Conservation (phyloP, 1,140 invertebrate genomes). For the Drosophila orosa region DNA sequence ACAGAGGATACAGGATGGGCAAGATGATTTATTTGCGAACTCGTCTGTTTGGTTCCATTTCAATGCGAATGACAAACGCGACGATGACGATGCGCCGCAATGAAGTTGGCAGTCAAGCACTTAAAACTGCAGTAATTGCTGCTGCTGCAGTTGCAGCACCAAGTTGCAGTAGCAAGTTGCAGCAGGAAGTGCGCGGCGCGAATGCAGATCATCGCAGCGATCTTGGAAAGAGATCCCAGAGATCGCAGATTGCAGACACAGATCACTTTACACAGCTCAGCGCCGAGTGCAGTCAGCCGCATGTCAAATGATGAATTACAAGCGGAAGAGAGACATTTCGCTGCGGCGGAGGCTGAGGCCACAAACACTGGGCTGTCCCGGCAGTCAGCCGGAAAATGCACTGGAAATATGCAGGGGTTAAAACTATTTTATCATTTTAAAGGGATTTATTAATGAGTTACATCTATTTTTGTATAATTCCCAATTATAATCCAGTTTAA, state of each 20-base stretch:
- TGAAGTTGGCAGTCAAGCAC: constrained; percentile 79
- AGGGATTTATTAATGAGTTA: not conserved
- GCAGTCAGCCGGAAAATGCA: constrained; percentile 39
- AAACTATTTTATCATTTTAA: not conserved
- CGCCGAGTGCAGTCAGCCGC: constrained; percentile 49
- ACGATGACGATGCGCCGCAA: constrained; percentile 78
- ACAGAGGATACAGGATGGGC: constrained; percentile 31
- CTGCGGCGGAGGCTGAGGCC: constrained; percentile 42
- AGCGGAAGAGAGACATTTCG: constrained; percentile 83
- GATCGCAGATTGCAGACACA: constrained; percentile 31
- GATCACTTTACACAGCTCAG: constrained; percentile 66
- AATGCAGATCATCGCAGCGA: constrained; percentile 49
- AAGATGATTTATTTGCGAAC: constrained; percentile 80
- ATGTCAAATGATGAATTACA: constrained; percentile 84
- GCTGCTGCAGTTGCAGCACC: constrained; percentile 15
- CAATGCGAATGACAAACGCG: constrained; percentile 78
- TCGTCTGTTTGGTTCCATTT: constrained; percentile 79
- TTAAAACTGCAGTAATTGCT: constrained; percentile 78
- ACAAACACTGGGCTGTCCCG: constrained; percentile 36
- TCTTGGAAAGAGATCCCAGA: constrained; percentile 5
- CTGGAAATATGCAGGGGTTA: not conserved
- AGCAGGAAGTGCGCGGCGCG: constrained; percentile 66
- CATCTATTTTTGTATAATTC: not conserved
- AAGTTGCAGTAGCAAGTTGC: constrained; percentile 26
- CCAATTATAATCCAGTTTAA: not conserved